phyloP scores from a whole-genome alignment of 2,113 vertebrate species.

The Todiramphus chloris region DNA sequence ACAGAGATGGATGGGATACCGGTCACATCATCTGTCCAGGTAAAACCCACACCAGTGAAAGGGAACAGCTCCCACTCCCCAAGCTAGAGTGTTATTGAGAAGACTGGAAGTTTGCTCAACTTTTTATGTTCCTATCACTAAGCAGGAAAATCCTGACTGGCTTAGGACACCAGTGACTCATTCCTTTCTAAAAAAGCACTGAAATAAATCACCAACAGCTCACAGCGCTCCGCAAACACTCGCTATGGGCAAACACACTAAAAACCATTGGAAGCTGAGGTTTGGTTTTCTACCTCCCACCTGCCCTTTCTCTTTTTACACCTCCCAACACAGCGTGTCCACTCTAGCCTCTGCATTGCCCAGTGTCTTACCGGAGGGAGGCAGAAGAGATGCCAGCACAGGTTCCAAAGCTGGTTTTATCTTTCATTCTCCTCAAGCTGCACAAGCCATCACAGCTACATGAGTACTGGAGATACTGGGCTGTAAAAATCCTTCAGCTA shows the following conservation, averaged over 20 bases:
- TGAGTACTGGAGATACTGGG: neutral
- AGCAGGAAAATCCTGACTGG: neutral
- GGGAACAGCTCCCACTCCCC: neutral
- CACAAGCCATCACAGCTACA: neutral
- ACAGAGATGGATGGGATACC: rapidly evolving
- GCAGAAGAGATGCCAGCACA: neutral
- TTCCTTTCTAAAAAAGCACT: neutral
- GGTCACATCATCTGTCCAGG: neutral
- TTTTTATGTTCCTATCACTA: neutral
- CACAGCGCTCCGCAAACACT: neutral
- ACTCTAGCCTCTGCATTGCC: neutral
- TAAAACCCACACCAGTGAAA: rapidly evolving
- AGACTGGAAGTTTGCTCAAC: neutral
- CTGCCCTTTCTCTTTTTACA: neutral
- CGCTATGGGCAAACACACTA: rapidly evolving
- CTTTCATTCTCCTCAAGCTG: neutral
- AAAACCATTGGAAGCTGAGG: neutral
- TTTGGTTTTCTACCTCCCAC: neutral
- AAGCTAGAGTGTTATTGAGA: neutral
- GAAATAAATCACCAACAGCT: neutral
- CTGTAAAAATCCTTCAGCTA: neutral
- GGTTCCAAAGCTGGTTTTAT: neutral
- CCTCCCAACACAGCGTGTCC: neutral
- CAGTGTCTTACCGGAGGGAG: neutral
- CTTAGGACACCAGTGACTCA: neutral